Percentiles rank a stretch among this genome's conserved stretches.
Evolutionary conservation across 2,888 invertebrate species (phyloP).

Genomic region (Rutpela maculata): DNA sequence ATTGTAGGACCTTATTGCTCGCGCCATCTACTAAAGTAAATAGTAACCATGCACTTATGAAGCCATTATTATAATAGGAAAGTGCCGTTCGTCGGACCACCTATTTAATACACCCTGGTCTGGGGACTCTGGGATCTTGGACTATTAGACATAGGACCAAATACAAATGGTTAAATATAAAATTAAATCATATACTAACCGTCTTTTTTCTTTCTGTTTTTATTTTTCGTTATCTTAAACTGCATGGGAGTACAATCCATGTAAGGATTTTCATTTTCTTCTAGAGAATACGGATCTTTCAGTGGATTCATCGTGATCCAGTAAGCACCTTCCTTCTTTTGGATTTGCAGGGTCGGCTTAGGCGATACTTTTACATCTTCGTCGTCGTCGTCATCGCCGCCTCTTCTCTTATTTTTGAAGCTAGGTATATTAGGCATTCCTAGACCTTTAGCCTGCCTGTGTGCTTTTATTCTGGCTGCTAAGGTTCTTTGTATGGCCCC

Average conservation of each 20-base stretch:
- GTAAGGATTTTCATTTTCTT: slow-evolving; percentile 80
- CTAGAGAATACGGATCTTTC: slow-evolving; percentile 78
- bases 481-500: slow-evolving; percentile 76
- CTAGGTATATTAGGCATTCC: slow-evolving; percentile 59
- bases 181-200: background rate
- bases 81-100: too few species aligned
- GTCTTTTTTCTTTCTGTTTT: slow-evolving; percentile 73
- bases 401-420: slow-evolving; percentile 70
- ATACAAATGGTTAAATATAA: background rate
- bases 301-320: slow-evolving; percentile 82
- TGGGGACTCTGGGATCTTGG: too few species aligned
- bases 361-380: slow-evolving; percentile 75
- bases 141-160: too few species aligned
- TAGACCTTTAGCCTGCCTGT: slow-evolving; percentile 66
- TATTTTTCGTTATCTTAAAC: slow-evolving; percentile 80
- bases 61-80: too few species aligned
- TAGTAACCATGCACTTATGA: too few species aligned
- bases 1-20: too few species aligned
- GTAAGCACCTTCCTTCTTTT: slow-evolving; percentile 81
- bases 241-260: slow-evolving; percentile 82
- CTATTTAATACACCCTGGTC: too few species aligned
- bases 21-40: too few species aligned
- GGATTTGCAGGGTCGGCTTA: slow-evolving; percentile 80
- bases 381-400: slow-evolving; percentile 67
- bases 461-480: slow-evolving; percentile 66